Percentiles rank a stretch among this genome's conserved stretches.
These are phyloP conservation scores for Achroia grisella DNA, from an alignment of 1,140 invertebrate species.

Conservation along the genomic window DNA sequence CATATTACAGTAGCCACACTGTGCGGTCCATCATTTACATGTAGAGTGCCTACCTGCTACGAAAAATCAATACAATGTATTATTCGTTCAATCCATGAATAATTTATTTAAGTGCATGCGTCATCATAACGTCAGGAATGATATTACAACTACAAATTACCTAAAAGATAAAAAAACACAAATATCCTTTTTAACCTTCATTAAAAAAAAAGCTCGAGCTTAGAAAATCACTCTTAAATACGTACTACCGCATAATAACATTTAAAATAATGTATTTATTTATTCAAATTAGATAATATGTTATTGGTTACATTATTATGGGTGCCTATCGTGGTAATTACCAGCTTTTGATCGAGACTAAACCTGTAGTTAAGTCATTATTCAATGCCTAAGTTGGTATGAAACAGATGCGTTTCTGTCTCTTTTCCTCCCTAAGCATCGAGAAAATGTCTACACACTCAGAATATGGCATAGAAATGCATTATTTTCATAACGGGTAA, in stretches of 20 bases:
- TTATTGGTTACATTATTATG: too few relatives aligned
- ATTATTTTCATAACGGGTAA: constrained; percentile 13
- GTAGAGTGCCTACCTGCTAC: background rate
- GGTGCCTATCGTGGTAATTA: too few relatives aligned
- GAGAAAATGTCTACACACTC: constrained; percentile 14
- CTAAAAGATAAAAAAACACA: too few relatives aligned
- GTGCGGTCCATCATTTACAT: constrained; percentile 1
- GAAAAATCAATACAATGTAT: constrained; percentile 1
- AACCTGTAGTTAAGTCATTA: constrained; percentile 19
- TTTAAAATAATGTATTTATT: too few relatives aligned
- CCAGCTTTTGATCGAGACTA: background rate
- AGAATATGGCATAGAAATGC: constrained; percentile 18
- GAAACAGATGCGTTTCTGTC: constrained; percentile 8
- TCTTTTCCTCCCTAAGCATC: constrained; percentile 8
- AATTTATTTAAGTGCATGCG: background rate
- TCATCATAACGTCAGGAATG: too few relatives aligned
- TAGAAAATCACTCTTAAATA: too few relatives aligned
- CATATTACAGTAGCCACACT: background rate
- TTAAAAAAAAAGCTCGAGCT: too few relatives aligned
- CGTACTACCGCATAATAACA: too few relatives aligned
- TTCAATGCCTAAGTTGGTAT: constrained; percentile 1
- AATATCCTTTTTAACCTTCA: too few relatives aligned
- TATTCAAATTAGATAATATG: too few relatives aligned
- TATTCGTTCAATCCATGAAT: background rate
- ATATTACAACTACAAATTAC: too few relatives aligned